A percentile compares a stretch with the other conserved stretches of the same genome.
phyloP scores from a whole-genome alignment of 1,140 invertebrate species.

The Plodia interpunctella region DNA sequence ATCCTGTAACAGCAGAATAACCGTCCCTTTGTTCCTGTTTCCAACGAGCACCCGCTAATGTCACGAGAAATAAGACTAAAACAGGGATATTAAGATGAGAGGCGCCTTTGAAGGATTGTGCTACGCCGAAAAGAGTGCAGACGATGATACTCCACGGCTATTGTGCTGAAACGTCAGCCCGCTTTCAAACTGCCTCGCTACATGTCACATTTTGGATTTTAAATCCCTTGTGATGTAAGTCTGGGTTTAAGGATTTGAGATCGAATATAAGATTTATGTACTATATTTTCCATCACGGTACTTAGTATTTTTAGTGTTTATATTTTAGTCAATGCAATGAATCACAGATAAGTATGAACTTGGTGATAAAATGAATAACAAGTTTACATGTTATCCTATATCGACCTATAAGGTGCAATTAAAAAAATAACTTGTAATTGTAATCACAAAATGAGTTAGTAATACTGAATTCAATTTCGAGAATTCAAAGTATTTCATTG shows the following conservation, averaged over 20 bases:
- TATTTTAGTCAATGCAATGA: no score
- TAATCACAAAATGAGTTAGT: no score
- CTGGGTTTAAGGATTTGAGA: background rate
- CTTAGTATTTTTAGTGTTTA: no score
- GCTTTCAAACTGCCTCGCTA: background rate
- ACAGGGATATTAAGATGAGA: conserved; percentile 67
- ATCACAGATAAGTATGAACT: no score
- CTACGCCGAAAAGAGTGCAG: conserved; percentile 15
- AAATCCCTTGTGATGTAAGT: background rate
- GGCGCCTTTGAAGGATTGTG: conserved; percentile 51
- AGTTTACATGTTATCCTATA: no score
- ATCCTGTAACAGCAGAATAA: conserved; percentile 34
- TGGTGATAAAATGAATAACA: no score
- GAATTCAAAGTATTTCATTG: no score
- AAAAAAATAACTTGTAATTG: no score
- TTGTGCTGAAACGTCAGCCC: conserved; percentile 5
- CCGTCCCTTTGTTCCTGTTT: conserved; percentile 29
- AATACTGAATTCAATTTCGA: no score
- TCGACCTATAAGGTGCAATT: no score
- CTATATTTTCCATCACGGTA: no score
- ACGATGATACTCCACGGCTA: conserved; percentile 35
- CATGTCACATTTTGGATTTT: background rate
- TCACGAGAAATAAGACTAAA: conserved; percentile 67
- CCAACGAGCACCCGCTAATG: conserved; percentile 46
- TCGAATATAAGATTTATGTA: no score